Evolutionary conservation across 1,140 invertebrate genomes (phyloP).

Genomic region (Oryzaephilus surinamensis): DNA sequence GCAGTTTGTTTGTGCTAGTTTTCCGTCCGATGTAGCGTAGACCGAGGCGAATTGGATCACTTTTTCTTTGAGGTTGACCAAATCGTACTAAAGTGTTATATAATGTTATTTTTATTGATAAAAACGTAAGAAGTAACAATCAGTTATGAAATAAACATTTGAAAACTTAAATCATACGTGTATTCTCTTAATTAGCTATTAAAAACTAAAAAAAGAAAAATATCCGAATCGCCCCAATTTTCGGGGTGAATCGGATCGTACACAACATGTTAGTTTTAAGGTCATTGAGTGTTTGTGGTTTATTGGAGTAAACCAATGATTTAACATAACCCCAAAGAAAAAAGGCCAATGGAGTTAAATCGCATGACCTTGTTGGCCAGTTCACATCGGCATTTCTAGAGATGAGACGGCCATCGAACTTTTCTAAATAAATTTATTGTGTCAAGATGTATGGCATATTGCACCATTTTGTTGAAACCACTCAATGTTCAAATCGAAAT

Average conservation of each 20-base stretch:
- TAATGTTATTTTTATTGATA: not conserved
- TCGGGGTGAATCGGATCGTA: not conserved
- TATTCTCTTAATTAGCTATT: not conserved
- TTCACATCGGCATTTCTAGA: no score
- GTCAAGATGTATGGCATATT: no score
- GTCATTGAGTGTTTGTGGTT: not conserved
- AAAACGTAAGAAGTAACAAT: conserved; percentile 1
- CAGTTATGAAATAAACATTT: conserved; percentile 1
- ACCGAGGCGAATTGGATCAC: conserved; percentile 4
- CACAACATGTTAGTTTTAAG: conserved; percentile 1
- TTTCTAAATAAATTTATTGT: no score
- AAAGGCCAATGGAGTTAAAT: no score
- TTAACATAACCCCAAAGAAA: no score
- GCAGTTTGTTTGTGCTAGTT: no score
- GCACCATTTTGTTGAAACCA: no score
- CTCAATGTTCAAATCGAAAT: no score
- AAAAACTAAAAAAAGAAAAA: conserved; percentile 1
- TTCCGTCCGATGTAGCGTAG: no score
- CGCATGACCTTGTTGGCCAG: no score
- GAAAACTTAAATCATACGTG: conserved; percentile 1
- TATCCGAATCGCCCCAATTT: conserved; percentile 4
- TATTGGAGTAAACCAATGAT: no score
- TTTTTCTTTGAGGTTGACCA: conserved; percentile 1
- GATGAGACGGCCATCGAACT: no score
- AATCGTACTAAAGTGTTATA: conserved; percentile 1